Evolutionary conservation across 1,140 invertebrate genomes (phyloP), one percentile per base, ranked within the genome.

Genomic region (Luehdorfia chinensis): DNA sequence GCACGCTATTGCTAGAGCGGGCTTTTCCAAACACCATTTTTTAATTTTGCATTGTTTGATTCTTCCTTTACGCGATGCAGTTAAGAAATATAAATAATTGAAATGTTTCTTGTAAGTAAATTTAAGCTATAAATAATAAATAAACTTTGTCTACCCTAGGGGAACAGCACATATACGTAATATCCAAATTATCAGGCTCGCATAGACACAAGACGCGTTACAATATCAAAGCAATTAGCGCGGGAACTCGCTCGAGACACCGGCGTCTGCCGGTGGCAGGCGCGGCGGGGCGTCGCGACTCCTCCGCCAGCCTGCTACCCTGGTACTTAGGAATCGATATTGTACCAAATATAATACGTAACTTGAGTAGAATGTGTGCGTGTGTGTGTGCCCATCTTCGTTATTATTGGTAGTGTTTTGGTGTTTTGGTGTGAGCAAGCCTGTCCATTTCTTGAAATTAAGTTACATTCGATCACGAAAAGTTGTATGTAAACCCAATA

Each of bases 211-310:
- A 54, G 50, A 37, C 41, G 30, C 28, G 47, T 44, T 47, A 28
- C 37, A 43, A 43, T 43, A 43, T 43, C 23, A 53, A 58, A 50
- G 58, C 61, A 62, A 68, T 68, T 68, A 68, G 62, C 51, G 47
- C 47, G 23, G 41, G 32, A 34, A 33, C 49, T 41, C 37, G 39
- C 47, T 45, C 25, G 50, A 50, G 46, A 50, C 49, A 37, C 49
- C 43, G 54, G 44, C 48, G 32, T 51, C 52, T 65, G 61, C 50
- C 52, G 44, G 25, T 52, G 55, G 47, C 50, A 53, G 53, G 58
- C 61, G 61, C 58, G 21, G 50, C 61, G 61, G 65, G 65, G 54
- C 49, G 58, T 49, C 65, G 44, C 47, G 34, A 37, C 50, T 60
- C 51, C 55, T 49, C 55, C 34, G 32, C 45, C 23, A 36, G 31